Evolutionary conservation across 2,797 vertebrate genomes (phyloP), one percentile per base, ranked within the genome.

Genomic region (Paedocypris micromegethes): DNA sequence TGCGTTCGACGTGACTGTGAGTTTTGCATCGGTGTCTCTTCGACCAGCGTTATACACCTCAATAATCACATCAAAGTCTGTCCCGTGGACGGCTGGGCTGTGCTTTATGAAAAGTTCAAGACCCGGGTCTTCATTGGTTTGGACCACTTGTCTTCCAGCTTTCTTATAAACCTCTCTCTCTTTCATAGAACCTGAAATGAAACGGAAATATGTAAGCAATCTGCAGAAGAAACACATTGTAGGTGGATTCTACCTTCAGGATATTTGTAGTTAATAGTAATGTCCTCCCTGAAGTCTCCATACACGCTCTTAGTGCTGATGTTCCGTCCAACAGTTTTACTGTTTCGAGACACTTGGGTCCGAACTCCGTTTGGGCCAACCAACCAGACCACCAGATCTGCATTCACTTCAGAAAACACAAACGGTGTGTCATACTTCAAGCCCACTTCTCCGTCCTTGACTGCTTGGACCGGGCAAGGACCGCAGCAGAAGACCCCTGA

Each of bases 251-350:
- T 52, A 98, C 96, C 94, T 88, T 99, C 97, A 62, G 87, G 84
- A 50, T 93, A 90, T 83, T 99, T 99, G 81, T 99, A 99, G 7
- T 88, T 80, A 0, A 73, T 70, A 0, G 96, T 98, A 81, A 99
- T 72, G 3, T 98, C 94, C 69, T 94, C 83, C 63, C 93, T 91
- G 41, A 70, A 9, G 53, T 94, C 80, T 51, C 89, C 87, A 1
- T 91, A 91, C 51, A 92, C 83, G 0, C 93, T 91, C 79, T 98
- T 99, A 62, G 96, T 98, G 83, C 94, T 97, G 83, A 94, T 96
- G 77, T 81, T 87, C 45, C 44, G 85, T 47, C 97, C 96, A 8
- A 98, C 81, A 0, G 9, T 66, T 1, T 1, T 40, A 6, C 75
- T 58, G 75, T 70, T 76, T 40, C 80, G 55, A 3, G 75, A 76